Evolutionary conservation across 2,888 invertebrate genomes (phyloP).

Genomic region (Nephrotoma guestfalica): DNA sequence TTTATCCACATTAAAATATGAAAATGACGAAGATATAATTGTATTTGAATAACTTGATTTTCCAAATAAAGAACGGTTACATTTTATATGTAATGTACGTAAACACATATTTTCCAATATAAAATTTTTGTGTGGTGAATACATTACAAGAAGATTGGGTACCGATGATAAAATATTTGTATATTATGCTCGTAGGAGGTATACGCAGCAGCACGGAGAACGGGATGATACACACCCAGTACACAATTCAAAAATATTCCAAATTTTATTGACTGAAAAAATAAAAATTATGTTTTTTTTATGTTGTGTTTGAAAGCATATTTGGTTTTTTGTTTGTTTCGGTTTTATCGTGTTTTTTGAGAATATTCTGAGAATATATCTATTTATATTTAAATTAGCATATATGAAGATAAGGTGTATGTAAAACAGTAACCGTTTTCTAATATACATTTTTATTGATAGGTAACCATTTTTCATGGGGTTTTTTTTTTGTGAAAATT

Average conservation of each 20-base stretch:
- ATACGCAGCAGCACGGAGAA: not conserved
- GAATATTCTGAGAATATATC: not conserved
- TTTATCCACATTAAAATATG: not conserved
- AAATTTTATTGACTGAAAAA: not conserved
- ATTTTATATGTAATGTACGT: not conserved
- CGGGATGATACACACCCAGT: not conserved
- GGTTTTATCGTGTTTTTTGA: not conserved
- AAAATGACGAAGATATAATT: not conserved
- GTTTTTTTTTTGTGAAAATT: not conserved
- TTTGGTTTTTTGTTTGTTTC: not conserved
- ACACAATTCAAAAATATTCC: not conserved
- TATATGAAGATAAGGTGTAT: not conserved
- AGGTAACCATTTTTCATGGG: not conserved
- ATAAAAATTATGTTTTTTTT: not conserved
- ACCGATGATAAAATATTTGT: not conserved
- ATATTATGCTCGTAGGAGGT: not conserved
- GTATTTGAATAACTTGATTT: not conserved
- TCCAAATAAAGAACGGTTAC: not conserved
- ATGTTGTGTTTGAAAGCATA: not conserved
- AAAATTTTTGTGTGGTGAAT: not conserved
- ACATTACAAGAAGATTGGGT: not conserved
- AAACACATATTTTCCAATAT: not conserved
- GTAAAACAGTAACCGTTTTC: not conserved
- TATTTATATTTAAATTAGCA: not conserved
- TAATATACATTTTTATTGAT: not conserved